Percentiles rank a stretch among this genome's conserved stretches.
Conservation (phyloP, 2,797 vertebrate genomes). For the Eulemur coronatus region DNA sequence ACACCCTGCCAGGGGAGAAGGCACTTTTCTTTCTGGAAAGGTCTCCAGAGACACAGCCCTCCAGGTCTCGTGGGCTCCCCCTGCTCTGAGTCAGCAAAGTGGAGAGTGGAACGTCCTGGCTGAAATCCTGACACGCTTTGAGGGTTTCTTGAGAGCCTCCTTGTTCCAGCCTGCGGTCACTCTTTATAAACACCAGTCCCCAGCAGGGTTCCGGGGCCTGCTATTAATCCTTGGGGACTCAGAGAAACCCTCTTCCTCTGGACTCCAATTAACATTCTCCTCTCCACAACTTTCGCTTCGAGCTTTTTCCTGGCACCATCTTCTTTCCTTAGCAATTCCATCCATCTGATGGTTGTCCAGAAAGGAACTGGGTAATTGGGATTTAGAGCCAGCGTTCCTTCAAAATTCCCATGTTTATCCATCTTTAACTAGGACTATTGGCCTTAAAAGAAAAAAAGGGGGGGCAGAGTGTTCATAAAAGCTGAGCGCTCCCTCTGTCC, state of each 20-base stretch:
- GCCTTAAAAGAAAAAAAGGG: background rate
- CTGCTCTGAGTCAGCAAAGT: conserved; percentile 35
- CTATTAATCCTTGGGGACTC: background rate
- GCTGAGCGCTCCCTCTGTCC: background rate
- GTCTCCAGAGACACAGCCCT: conserved; percentile 12
- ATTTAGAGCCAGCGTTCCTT: background rate
- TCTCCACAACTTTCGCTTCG: background rate
- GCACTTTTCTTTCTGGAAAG: conserved; percentile 13
- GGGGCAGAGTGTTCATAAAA: background rate
- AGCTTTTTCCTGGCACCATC: background rate
- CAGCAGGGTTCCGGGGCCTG: background rate
- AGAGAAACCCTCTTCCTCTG: background rate
- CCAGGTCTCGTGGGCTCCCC: background rate
- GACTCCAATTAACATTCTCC: background rate
- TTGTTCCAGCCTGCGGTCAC: background rate
- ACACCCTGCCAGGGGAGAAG: background rate
- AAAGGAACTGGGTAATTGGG: background rate
- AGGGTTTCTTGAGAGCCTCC: conserved; percentile 41
- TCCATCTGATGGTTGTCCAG: background rate
- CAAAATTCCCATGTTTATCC: background rate
- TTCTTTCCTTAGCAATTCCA: background rate
- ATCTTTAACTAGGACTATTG: background rate
- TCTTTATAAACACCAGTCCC: conserved; percentile 29
- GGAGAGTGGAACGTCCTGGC: conserved; percentile 37
- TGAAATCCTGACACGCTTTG: background rate